phyloP scores from a whole-genome alignment of 2,888 invertebrate genomes.

The Dendrolimus houi region DNA sequence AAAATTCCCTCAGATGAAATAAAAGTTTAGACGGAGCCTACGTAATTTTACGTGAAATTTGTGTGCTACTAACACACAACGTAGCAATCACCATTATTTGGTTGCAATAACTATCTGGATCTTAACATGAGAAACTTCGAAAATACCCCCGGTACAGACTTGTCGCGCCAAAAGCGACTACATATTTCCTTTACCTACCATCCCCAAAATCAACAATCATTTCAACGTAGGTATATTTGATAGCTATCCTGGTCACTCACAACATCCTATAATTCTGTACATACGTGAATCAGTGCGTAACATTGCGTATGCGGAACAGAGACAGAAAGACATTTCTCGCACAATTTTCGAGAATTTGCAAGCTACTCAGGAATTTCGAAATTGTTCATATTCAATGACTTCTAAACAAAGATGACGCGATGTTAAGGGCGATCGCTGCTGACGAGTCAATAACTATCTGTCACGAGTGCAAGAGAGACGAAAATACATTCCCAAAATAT shows the following conservation, averaged over 20 bases:
- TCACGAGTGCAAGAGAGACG: conserved; percentile 53
- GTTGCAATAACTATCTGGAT: too few species aligned
- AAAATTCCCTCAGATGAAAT: too few species aligned
- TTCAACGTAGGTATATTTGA: conserved; percentile 7
- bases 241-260: conserved; percentile 30
- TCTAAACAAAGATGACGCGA: conserved; percentile 70
- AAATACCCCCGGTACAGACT: too few species aligned
- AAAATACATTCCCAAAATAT: conserved; percentile 57
- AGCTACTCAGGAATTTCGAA: conserved; percentile 41
- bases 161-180: too few species aligned
- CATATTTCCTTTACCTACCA: neutral
- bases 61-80: too few species aligned
- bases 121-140: too few species aligned
- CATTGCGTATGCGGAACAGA: conserved; percentile 34
- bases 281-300: conserved; percentile 25
- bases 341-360: conserved; percentile 49
- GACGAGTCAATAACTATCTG: conserved; percentile 22
- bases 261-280: conserved; percentile 9
- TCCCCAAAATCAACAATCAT: neutral
- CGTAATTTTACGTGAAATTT: too few species aligned
- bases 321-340: conserved; percentile 61
- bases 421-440: conserved; percentile 42
- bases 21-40: too few species aligned
- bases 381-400: conserved; percentile 46
- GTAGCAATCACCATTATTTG: too few species aligned